Evolutionary conservation across 2,113 vertebrate genomes (phyloP), one percentile per base, ranked within the genome.

Genomic region (Saimiri boliviensis): DNA sequence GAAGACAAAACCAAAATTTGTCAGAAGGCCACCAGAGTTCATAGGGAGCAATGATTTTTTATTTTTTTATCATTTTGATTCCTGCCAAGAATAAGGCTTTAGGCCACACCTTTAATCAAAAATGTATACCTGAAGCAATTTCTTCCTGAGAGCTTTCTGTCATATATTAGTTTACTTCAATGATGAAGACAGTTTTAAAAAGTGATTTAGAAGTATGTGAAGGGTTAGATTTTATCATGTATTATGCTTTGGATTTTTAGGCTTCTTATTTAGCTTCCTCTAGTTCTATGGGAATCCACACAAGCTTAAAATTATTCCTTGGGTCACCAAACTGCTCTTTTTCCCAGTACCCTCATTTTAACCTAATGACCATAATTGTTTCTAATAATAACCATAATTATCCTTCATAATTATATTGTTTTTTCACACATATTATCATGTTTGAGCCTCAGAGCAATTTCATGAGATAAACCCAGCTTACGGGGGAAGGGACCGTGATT

Each of bases 371-470:
- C 74, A 87, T 98, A 97, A 96, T 89, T 97, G 93, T 87, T 97
- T 97, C 93, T 96, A 97, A 95, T 95, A 94, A 96, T 97, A 97
- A 84, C 68, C 45, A 77, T 97, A 97, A 95, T 97, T 96, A 97
- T 63, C 95, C 88, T 97, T 96, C 91, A 86, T 86, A 63, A 92
- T 96, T 96, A 96, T 93, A 94, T 97, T 96, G 56, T 49, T 77
- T 96, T 97, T 97, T 97, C 97, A 96, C 91, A 96, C 94, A 77
- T 97, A 71, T 97, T 96, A 95, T 97, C 89, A 95, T 80, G 58
- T 93, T 93, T 94, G 82, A 84, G 70, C 54, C 74, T 89, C 54
- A 66, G 49, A 87, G 45, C 2, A 86, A 66, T 93, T 74, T 96
- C 86, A 13, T n/a, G 92, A 96, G 76, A 71, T 71, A 89, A 56